Evolutionary conservation across 30 jellyfish, hydroid and myxozoan genomes (phyloP).

Genomic region (Morbakka virulenta): DNA sequence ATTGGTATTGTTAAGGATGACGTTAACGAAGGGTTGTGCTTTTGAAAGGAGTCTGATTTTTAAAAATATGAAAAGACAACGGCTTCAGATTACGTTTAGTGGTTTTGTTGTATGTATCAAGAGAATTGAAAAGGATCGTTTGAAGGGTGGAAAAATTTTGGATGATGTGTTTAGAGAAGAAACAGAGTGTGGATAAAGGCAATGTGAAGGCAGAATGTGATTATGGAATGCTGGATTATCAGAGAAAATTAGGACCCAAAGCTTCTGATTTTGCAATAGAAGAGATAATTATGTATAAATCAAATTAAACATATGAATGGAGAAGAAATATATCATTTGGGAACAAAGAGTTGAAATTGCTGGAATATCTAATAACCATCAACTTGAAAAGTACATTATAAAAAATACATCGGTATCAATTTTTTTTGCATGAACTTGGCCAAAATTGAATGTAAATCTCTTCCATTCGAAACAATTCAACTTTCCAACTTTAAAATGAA

Average conservation of each 20-base stretch:
- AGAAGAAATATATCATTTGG: too few relatives aligned
- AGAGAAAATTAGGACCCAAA: constrained; percentile 1
- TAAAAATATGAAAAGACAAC: constrained; percentile 15
- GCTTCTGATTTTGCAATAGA: constrained; percentile 29
- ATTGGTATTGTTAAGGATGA: constrained; percentile 3
- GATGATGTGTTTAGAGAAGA: constrained; percentile 10
- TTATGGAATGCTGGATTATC: constrained; percentile 39
- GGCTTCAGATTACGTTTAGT: constrained; percentile 25
- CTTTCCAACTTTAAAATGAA: too few relatives aligned
- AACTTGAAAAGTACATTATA: neutral
- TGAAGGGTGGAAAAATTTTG: constrained; percentile 22
- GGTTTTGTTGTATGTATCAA: constrained; percentile 31
- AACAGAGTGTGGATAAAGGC: constrained; percentile 21
- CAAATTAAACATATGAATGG: constrained; percentile 17
- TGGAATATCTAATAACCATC: constrained; percentile 1
- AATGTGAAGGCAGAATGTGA: constrained; percentile 32
- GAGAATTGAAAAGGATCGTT: constrained; percentile 40
- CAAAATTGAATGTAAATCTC: too few relatives aligned
- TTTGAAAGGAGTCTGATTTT: neutral
- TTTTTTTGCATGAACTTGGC: too few relatives aligned
- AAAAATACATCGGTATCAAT: too few relatives aligned
- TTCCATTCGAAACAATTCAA: too few relatives aligned
- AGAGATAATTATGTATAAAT: constrained; percentile 29
- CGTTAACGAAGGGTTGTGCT: neutral
- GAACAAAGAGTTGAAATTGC: constrained; percentile 4